Percentiles rank a stretch among this genome's conserved stretches.
Conservation (phyloP, 2,888 invertebrate genomes). For the Pachymerium ferrugineum region DNA sequence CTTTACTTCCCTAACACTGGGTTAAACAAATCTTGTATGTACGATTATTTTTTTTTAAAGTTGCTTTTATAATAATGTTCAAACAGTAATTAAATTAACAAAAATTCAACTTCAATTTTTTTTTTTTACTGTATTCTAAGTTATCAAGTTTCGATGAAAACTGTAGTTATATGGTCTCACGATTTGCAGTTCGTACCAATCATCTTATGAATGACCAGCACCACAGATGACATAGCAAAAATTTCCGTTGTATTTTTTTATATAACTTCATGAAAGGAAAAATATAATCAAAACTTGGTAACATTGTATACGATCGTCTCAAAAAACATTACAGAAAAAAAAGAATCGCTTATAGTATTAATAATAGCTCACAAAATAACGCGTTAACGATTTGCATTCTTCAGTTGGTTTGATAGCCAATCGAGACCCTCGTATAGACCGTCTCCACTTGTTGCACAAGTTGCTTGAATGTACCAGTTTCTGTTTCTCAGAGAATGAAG, state of each 20-base stretch:
- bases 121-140: background rate
- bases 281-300: constrained; percentile 20
- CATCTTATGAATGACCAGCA: constrained; percentile 27
- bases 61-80: background rate
- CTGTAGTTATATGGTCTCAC: background rate
- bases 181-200: constrained; percentile 10
- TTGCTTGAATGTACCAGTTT: constrained; percentile 94
- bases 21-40: constrained; percentile 9
- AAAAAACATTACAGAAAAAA: background rate
- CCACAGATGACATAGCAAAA: constrained; percentile 18
- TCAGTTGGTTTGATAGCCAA: constrained; percentile 99
- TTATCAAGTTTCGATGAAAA: constrained; percentile 14
- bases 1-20: background rate
- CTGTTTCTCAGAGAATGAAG: constrained; percentile 96
- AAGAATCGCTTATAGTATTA: background rate
- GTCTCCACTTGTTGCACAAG: constrained; percentile 98
- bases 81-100: constrained; percentile 10
- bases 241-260: background rate
- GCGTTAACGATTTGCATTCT: constrained; percentile 91
- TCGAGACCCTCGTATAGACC: constrained; percentile 98
- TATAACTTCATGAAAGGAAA: background rate
- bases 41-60: background rate
- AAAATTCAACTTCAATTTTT: constrained; percentile 12
- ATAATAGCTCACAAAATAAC: constrained; percentile 18
- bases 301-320: constrained; percentile 3